These are phyloP conservation scores for Astyanax mexicanus DNA, from an alignment of 2,797 vertebrate genomes.

Conservation along the genomic window DNA sequence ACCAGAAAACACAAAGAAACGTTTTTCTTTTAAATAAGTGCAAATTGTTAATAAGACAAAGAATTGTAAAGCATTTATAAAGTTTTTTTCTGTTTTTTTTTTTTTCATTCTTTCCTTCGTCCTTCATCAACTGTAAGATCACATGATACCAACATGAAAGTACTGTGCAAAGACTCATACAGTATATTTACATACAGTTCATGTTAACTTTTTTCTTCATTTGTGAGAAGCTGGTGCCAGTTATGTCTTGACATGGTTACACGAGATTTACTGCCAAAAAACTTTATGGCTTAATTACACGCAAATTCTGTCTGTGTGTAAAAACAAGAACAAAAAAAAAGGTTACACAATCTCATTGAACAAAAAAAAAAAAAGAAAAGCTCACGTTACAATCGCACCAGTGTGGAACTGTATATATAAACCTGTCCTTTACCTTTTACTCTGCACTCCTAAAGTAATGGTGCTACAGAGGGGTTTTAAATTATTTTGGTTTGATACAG, in stretches of 20 bases:
- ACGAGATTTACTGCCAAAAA: conserved; percentile 68
- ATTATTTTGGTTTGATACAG: too few relatives aligned
- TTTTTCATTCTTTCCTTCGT: conserved; percentile 65
- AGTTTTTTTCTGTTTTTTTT: conserved; percentile 66
- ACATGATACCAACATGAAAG: conserved; percentile 79
- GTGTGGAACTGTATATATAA: conserved; percentile 36
- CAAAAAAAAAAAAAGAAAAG: conserved; percentile 36
- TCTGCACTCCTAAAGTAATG: too few relatives aligned
- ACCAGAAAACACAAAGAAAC: conserved; percentile 76
- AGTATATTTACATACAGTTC: conserved; percentile 75
- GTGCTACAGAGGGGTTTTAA: too few relatives aligned
- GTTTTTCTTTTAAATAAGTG: conserved; percentile 85
- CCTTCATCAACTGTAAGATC: conserved; percentile 65
- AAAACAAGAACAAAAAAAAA: conserved; percentile 54
- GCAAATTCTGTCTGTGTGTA: conserved; percentile 67
- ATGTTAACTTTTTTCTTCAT: conserved; percentile 58
- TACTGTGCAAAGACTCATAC: conserved; percentile 83
- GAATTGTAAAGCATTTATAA: conserved; percentile 82
- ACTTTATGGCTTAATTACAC: conserved; percentile 60
- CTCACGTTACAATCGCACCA: conserved; percentile 41
- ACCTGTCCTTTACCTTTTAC: conserved; percentile 5
- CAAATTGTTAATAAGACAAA: conserved; percentile 86
- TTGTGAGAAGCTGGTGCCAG: conserved; percentile 72
- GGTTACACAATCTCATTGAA: conserved; percentile 65
- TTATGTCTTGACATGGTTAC: conserved; percentile 66